Base-by-base conservation (phyloP, 2,113 vertebrate species). In the Hippocampus zosterae region DNA sequence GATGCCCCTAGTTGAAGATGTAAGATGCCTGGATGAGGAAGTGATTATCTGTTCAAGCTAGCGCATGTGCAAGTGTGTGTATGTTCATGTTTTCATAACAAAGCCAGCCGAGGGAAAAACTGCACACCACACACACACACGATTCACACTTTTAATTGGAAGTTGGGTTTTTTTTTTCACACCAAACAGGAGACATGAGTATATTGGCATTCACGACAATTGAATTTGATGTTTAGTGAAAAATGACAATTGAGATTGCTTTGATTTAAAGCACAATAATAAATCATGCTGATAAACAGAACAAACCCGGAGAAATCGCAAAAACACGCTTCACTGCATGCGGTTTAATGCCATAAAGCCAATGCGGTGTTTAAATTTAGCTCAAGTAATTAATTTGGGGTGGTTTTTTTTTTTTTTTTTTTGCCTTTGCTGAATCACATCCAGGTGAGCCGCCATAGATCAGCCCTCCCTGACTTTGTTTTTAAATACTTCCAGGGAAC, bases 71-170 rank as follows among this genome's bases (percentile, higher is more conserved):
- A 25, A 15, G 23, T 15, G 56, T 59, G 56, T 27, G 25, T 57
- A n/a, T 29, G 15, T 60, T 10, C 16, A 8, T 11, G 52, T 41
- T 62, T 40, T 41, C 60, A 62, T 62, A 4, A 62, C 19, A 62
- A 41, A 62, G 33, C 15, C 57, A 62, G 33, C 18, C 33, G n/a
- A 21, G 60, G 60, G 60, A 62, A 8, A 9, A 21, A 21, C 29
- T 4, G 29, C 4, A 33, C 29, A 33, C 29, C 29, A 33, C 29
- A 5, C 29, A 33, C 29, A 33, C 29, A 33, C 29, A 10, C 11
- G 40, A 41, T 8, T 62, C 60, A 62, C 60, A 62, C 60, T 37
- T 62, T 62, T 62, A 62, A 62, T 62, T 62, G 60, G 37, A 40
- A 37, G 18, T 41, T 62, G 60, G n/a, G n/a, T n/a, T n/a, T n/a